Evolutionary conservation across 2,797 vertebrate genomes (phyloP), one percentile per base, ranked within the genome.

Genomic region (Aselliscus stoliczkanus): DNA sequence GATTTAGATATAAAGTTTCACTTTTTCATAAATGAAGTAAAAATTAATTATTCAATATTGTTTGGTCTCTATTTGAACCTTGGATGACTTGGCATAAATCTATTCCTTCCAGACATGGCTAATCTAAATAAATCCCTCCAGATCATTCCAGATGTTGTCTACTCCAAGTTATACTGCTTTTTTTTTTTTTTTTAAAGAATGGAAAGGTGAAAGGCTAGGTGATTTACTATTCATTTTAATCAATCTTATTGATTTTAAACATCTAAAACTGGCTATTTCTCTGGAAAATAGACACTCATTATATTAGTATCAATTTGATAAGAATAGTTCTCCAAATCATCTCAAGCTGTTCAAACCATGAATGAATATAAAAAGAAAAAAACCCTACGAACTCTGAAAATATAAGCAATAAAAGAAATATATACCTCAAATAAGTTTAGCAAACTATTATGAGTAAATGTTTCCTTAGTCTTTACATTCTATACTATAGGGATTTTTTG

Each of bases 401-500:
- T 72, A 58, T 34, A 90, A 92, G 4, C 15, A 73, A 75, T 12
- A 60, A 44, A 37, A 60, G 67, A 96, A 84, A 80, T 10, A 9
- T 7, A 64, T 77, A 77, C 1, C 11, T 52, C 80, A 60, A 90
- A 3, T 52, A 80, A 56, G 25, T 39, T 79, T 82, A 60, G 31
- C 52, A 93, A 81, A 47, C 5, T 82, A 37, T 70, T 37, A 34
- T 77, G 44, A 95, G 52, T 73, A 84, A 94, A 76, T 14, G 34
- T 37, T 54, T 47, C 20, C 34, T 91, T 21, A 10, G 44, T 69
- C 34, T 88, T 95, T 70, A 94, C 81, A 93, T 58, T 62, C 20
- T 79, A 83, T 85, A 56, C 96, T 82, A 13, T 4, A 64, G 96
- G 88, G 94, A 96, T 87, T 96, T 97, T 97, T 96, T 34, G 44